Base-by-base conservation (phyloP, 1,140 invertebrate genomes). In the Scaptomyza montana region DNA sequence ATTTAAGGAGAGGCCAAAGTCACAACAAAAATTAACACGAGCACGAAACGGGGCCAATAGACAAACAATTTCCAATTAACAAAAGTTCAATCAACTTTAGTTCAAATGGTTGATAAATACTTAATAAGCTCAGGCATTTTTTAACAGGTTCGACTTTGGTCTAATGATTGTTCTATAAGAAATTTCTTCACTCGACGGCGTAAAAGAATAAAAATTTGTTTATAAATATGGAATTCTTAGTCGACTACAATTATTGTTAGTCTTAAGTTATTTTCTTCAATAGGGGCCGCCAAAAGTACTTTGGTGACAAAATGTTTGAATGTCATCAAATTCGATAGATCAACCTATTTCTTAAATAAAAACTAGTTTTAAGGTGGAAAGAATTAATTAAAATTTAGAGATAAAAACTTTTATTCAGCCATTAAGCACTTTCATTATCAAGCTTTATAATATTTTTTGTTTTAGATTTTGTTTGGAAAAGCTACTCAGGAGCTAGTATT, bases 11-110 rank as follows among this genome's bases (percentile, higher is more conserved):
- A 28, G 41, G 41, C 43, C 21, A 28, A 57, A 69, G 69, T 54
- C 63, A 74, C 78, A 62, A 28, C 62, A 47, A 25, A 53, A 33
- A 41, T 60, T 64, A 70, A 70, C 70, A 69, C 60, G 36, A 61
- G 49, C 33, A 56, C 61, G 45, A 33, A 21, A 19, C 13, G 36
- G 19, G 12, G 39, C 39, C 5, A 43, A 12, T 25, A 28, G 62
- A 25, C 55, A 47, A 57, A 57, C 19, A 25, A 25, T 25, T 25
- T 25, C 3, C 36, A 12, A 21, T 19, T n/a, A 55, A 67, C 16
- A 55, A 67, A 72, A 72, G 81, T 86, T 86, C 82, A 86, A 86
- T 86, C 75, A 86, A 86, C 81, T 78, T 62, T 69, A 13, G 16
- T 19, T 25, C 51, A 45, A 25, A 47, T 57, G 47, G 41, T 28